Percentiles rank a stretch among this genome's conserved stretches.
These are phyloP conservation scores for Drosophila melanogaster DNA, from an alignment of 1,140 invertebrate genomes.

Conservation along the genomic window Release_6_plus_ISO1_MT NT_033779.5:4579501-4580000, in stretches of 20 bases:
- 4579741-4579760: conserved; percentile 33
- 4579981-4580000: neutral
- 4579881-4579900: conserved; percentile 11
- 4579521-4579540: conserved; percentile 58
- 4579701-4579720: conserved; percentile 52
- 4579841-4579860: conserved; percentile 15
- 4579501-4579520: conserved; percentile 66
- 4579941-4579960: neutral
- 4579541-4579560: conserved; percentile 28
- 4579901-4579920: conserved; percentile 4
- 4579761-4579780: conserved; percentile 64
- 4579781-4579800: conserved; percentile 65
- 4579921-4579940: conserved; percentile 9
- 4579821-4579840: conserved; percentile 29
- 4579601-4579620: conserved; percentile 80
- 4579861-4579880: conserved; percentile 22
- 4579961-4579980: neutral
- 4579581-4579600: conserved; percentile 67
- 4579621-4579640: conserved; percentile 49
- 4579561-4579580: conserved; percentile 78
- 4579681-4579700: conserved; percentile 51
- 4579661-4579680: conserved; percentile 68
- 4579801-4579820: conserved; percentile 46
- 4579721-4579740: conserved; percentile 35
- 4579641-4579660: conserved; percentile 81